A percentile compares a stretch with the other conserved stretches of the same genome.
Conservation (phyloP, 2,797 vertebrate species). For the Myotis daubentonii region DNA sequence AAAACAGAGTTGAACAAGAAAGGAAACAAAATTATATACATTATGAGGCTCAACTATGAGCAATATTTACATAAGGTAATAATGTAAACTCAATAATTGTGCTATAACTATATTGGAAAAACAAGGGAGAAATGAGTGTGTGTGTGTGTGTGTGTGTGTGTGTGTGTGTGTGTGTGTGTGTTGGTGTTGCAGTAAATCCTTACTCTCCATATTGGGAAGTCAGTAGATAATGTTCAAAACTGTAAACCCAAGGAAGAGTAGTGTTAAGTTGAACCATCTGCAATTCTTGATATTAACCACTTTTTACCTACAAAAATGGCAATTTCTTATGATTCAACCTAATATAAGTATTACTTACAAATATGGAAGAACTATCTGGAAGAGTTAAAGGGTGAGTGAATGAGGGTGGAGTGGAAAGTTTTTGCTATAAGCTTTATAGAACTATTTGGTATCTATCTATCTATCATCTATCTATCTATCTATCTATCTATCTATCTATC, state of each 20-base stretch:
- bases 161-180: too few species aligned
- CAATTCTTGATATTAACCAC: background rate
- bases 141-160: too few species aligned
- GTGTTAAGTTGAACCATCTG: background rate
- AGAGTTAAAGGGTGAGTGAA: background rate
- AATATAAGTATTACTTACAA: background rate
- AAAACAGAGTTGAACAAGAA: constrained; percentile 48
- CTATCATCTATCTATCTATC: background rate
- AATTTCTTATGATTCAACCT: background rate
- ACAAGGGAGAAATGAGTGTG: background rate
- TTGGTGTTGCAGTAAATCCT: background rate
- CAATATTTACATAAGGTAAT: background rate
- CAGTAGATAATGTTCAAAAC: background rate
- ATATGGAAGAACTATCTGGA: background rate
- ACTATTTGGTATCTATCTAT: background rate
- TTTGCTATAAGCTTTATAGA: background rate
- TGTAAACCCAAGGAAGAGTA: background rate
- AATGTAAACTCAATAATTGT: background rate
- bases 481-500: background rate
- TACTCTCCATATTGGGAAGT: background rate
- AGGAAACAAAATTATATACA: constrained; percentile 2
- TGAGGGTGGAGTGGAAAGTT: background rate
- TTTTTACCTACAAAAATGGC: background rate
- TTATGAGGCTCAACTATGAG: background rate
- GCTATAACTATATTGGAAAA: background rate